These are phyloP conservation scores for Helarctos malayanus DNA, from an alignment of 2,797 vertebrate genomes.

Conservation along the genomic window DNA sequence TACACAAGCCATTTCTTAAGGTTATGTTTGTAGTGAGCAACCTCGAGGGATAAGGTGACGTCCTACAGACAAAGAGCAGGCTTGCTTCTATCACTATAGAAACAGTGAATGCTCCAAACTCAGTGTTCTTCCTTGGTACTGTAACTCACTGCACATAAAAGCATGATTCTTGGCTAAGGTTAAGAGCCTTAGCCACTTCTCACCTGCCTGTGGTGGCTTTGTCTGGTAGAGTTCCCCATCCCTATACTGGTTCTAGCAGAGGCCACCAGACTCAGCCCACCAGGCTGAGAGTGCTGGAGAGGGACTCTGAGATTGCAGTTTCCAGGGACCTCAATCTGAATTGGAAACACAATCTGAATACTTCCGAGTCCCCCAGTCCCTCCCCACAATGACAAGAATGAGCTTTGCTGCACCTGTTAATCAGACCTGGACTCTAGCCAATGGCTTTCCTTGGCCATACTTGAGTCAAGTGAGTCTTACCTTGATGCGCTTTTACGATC, in stretches of 20 bases:
- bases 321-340: neutral
- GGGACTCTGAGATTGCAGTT: neutral
- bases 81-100: neutral
- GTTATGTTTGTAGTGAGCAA: neutral
- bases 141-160: neutral
- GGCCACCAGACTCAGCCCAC: neutral
- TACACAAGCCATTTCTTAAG: neutral
- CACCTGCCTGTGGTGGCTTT: neutral
- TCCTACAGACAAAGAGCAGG: neutral
- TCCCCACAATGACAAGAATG: neutral
- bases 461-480: constrained; percentile 85
- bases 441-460: neutral
- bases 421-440: neutral
- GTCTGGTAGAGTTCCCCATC: neutral
- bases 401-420: neutral
- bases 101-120: neutral
- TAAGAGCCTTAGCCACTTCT: neutral
- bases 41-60: neutral
- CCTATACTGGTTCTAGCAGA: neutral
- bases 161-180: neutral
- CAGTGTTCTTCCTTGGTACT: neutral
- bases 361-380: neutral
- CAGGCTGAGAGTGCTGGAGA: neutral
- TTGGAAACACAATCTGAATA: neutral
- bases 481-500: constrained; percentile 92